These are phyloP conservation scores for Steinernema hermaphroditum DNA, from an alignment of 2,888 invertebrate genomes.

Conservation along the genomic window DNA sequence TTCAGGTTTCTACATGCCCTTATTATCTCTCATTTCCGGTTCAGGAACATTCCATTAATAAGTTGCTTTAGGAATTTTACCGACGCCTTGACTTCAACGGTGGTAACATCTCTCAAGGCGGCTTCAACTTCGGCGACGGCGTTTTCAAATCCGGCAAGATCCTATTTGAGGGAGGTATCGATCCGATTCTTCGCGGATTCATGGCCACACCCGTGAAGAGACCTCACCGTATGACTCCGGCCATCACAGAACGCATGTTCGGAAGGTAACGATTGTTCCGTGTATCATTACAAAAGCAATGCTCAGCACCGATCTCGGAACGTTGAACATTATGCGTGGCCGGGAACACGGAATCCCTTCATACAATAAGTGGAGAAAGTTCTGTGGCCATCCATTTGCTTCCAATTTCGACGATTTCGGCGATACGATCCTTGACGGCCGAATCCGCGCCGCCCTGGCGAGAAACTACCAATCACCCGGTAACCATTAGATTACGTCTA, in stretches of 20 bases:
- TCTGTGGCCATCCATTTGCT: conserved; percentile 74
- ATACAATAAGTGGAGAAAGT: conserved; percentile 79
- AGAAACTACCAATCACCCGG: conserved; percentile 56
- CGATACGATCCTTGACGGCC: conserved; percentile 77
- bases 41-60: background rate
- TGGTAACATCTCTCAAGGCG: conserved; percentile 81
- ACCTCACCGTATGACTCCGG: conserved; percentile 82
- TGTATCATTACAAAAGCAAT: too few relatives aligned
- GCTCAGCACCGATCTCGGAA: conserved; percentile 79
- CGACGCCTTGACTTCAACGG: conserved; percentile 82
- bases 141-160: conserved; percentile 94
- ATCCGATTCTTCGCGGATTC: conserved; percentile 76
- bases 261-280: conserved; percentile 68
- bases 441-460: conserved; percentile 77
- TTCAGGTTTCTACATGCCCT: conserved; percentile 75
- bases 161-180: conserved; percentile 94
- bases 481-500: background rate
- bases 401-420: conserved; percentile 60
- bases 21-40: background rate
- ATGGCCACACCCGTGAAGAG: conserved; percentile 63
- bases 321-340: conserved; percentile 90
- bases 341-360: conserved; percentile 85
- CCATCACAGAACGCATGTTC: conserved; percentile 88
- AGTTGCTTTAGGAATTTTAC: conserved; percentile 71
- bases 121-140: conserved; percentile 85